These are phyloP conservation scores for Tinea semifulvella DNA, from an alignment of 2,888 invertebrate genomes.

Conservation along the genomic window DNA sequence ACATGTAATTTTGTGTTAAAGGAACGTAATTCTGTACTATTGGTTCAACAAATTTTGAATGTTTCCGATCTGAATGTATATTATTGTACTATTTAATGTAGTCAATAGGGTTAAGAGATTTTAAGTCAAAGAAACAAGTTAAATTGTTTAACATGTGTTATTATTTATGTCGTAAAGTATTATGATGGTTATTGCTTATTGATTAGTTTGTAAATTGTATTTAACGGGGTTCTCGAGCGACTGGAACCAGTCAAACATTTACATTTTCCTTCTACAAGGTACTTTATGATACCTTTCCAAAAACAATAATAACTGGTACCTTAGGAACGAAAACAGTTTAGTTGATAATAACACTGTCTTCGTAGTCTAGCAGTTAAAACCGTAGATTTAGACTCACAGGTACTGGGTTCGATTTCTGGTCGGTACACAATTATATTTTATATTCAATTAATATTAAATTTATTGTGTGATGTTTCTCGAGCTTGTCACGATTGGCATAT, in stretches of 20 bases:
- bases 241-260: constrained; percentile 32
- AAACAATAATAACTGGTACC: not conserved
- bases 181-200: constrained; percentile 68
- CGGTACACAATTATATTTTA: too few species aligned
- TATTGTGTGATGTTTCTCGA: too few species aligned
- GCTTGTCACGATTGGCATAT: too few species aligned
- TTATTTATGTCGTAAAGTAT: constrained; percentile 68
- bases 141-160: constrained; percentile 67
- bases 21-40: too few species aligned
- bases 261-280: not conserved
- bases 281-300: too few species aligned
- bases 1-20: too few species aligned
- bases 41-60: not conserved
- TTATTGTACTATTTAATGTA: constrained; percentile 64
- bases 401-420: too few species aligned
- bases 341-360: too few species aligned
- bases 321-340: too few species aligned
- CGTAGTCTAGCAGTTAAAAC: too few species aligned
- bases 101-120: constrained; percentile 62
- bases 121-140: constrained; percentile 67
- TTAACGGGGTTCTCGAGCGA: constrained; percentile 30
- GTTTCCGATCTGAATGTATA: constrained; percentile 4
- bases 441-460: too few species aligned
- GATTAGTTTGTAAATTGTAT: constrained; percentile 65
- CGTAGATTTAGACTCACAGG: too few species aligned